A percentile compares a stretch with the other conserved stretches of the same genome.
These are phyloP conservation scores for Pristionchus arcanus DNA, from an alignment of 2,888 invertebrate genomes.

Conservation along the genomic window DNA sequence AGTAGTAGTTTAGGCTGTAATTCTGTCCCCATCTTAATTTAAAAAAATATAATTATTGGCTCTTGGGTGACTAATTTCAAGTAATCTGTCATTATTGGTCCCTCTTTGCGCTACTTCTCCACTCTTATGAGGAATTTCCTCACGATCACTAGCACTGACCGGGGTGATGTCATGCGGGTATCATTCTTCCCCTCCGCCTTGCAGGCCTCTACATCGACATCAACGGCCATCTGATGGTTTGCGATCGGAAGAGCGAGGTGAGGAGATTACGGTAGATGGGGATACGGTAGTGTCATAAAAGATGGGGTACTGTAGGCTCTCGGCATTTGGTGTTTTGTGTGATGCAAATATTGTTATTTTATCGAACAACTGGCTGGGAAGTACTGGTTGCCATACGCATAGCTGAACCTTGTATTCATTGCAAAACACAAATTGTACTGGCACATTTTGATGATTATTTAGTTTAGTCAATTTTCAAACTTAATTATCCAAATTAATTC, in stretches of 20 bases:
- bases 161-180: too few species aligned
- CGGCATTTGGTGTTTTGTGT: too few species aligned
- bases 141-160: too few species aligned
- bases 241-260: slow-evolving; percentile 31
- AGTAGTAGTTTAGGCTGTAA: too few species aligned
- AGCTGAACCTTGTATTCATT: background rate
- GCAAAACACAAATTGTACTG: background rate
- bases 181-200: background rate
- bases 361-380: too few species aligned
- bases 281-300: too few species aligned
- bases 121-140: too few species aligned
- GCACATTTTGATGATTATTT: background rate
- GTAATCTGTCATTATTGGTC: too few species aligned
- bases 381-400: background rate
- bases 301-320: background rate
- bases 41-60: too few species aligned
- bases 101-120: too few species aligned
- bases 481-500: background rate
- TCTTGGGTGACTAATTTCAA: too few species aligned
- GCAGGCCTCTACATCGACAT: slow-evolving; percentile 11
- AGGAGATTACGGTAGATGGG: background rate
- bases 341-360: background rate
- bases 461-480: background rate
- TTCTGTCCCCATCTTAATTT: too few species aligned
- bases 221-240: slow-evolving; percentile 1